phyloP scores from a whole-genome alignment of 2,888 invertebrate genomes.

The Lepidochitona cinerea region DNA sequence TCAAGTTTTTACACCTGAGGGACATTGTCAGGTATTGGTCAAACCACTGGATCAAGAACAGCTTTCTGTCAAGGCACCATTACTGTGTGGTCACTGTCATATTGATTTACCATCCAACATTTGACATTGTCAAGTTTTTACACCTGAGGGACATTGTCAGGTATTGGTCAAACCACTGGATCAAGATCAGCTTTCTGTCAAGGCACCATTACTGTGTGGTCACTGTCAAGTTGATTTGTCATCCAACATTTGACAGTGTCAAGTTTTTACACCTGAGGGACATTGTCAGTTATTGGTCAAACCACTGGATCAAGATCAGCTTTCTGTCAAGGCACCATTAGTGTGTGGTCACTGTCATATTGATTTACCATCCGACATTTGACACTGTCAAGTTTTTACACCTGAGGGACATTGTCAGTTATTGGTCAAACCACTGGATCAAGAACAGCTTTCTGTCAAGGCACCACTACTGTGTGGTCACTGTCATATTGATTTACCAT shows the following conservation, averaged over 20 bases:
- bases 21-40: too few relatives aligned
- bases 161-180: too few relatives aligned
- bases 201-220: too few relatives aligned
- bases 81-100: too few relatives aligned
- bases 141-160: too few relatives aligned
- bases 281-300: constrained; percentile 17
- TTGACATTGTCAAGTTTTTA: too few relatives aligned
- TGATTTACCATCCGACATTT: not conserved
- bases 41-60: too few relatives aligned
- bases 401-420: not conserved
- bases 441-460: not conserved
- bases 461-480: constrained; percentile 11
- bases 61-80: too few relatives aligned
- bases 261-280: constrained; percentile 8
- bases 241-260: constrained; percentile 21
- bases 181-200: too few relatives aligned
- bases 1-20: too few relatives aligned
- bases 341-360: not conserved
- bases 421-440: not conserved
- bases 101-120: too few relatives aligned
- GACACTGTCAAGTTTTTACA: constrained; percentile 9
- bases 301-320: not conserved
- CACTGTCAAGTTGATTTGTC: not conserved
- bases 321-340: not conserved
- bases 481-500: not conserved